Conservation (phyloP, 2,113 vertebrate genomes). For the Upupa epops region DNA sequence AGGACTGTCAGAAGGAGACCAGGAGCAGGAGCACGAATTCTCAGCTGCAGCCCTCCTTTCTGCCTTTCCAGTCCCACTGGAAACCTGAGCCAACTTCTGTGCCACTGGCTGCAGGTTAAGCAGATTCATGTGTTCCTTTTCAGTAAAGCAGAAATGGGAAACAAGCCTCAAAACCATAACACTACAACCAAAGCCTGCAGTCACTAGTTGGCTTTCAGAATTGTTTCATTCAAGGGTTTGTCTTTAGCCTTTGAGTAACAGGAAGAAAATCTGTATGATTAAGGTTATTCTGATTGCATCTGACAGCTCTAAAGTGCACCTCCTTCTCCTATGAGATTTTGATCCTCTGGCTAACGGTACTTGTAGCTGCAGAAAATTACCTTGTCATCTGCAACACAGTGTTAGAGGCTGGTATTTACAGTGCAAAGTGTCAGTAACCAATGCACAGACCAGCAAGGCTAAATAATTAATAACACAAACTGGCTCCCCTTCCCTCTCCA, state of each 20-base stretch:
- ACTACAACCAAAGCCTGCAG: background rate
- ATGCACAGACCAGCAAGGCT: slow-evolving; percentile 66
- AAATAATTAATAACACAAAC: slow-evolving; percentile 67
- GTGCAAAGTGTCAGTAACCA: slow-evolving; percentile 50
- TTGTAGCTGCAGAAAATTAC: slow-evolving; percentile 31
- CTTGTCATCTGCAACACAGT: slow-evolving; percentile 52
- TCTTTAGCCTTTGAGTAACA: background rate
- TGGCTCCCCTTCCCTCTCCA: background rate
- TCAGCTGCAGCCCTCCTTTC: background rate
- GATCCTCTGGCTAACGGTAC: slow-evolving; percentile 42
- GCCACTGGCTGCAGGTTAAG: background rate
- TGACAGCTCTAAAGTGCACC: slow-evolving; percentile 75
- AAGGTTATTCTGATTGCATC: slow-evolving; percentile 66
- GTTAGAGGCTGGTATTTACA: slow-evolving; percentile 50
- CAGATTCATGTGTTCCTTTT: background rate
- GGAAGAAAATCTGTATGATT: background rate
- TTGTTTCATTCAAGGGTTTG: background rate
- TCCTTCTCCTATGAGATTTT: slow-evolving; percentile 49
- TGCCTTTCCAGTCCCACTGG: background rate
- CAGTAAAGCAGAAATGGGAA: background rate
- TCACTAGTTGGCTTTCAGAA: background rate
- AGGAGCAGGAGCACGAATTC: background rate
- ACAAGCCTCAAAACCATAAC: background rate
- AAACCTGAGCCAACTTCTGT: background rate
- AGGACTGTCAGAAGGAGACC: background rate